Evolutionary conservation across 2,888 invertebrate genomes (phyloP).

Genomic region (Ectemnius lituratus): DNA sequence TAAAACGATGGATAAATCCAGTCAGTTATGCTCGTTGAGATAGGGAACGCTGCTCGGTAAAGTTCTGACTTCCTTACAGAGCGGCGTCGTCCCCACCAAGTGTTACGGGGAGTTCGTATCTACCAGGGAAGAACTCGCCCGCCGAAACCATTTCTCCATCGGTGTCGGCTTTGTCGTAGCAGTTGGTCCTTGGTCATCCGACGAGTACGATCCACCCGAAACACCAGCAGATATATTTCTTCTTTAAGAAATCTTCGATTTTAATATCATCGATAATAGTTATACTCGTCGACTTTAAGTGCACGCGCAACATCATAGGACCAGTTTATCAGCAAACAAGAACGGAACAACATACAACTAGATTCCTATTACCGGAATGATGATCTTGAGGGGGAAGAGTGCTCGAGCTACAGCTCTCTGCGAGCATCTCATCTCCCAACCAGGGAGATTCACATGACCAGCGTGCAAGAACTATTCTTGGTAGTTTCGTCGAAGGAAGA

Average conservation of each 20-base stretch:
- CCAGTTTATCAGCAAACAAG: no score
- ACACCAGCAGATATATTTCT: background rate
- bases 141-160: constrained; percentile 68
- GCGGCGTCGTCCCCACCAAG: constrained; percentile 59
- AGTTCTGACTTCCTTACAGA: constrained; percentile 48
- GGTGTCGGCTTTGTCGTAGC: constrained; percentile 62
- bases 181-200: constrained; percentile 64
- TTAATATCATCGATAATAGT: no score
- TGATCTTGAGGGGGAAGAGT: constrained; percentile 23
- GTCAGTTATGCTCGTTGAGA: no score
- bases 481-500: no score
- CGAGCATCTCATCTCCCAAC: constrained; percentile 15
- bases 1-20: no score
- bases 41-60: no score
- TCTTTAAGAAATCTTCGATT: background rate
- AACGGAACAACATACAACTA: no score
- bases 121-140: constrained; percentile 50
- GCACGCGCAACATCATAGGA: no score
- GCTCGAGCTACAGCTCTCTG: constrained; percentile 1
- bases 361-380: constrained; percentile 20
- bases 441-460: constrained; percentile 32
- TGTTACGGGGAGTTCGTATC: constrained; percentile 38
- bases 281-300: no score
- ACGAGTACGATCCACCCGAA: constrained; percentile 37
- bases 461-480: background rate